A percentile compares a stretch with the other conserved stretches of the same genome.
Conservation (phyloP, 2,888 invertebrate species). For the Mythimna vitellina region DNA sequence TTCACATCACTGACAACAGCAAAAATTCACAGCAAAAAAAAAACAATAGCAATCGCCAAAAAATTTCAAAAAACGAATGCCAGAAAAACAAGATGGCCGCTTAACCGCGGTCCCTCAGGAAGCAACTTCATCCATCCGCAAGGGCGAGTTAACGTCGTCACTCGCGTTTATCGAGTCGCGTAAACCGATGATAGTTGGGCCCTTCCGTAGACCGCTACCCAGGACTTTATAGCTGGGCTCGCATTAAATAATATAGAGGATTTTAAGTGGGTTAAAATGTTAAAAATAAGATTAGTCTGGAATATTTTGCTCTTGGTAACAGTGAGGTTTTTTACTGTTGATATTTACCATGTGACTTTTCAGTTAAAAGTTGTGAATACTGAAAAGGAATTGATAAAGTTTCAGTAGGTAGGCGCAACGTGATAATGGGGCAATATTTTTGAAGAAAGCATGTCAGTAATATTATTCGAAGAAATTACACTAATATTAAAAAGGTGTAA, state of each 20-base stretch:
- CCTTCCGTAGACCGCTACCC: constrained; percentile 67
- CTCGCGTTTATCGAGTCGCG: constrained; percentile 70
- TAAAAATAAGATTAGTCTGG: background rate
- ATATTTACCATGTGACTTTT: background rate
- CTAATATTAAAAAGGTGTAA: background rate
- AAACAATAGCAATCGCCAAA: background rate
- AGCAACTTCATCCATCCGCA: constrained; percentile 52
- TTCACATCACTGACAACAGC: background rate
- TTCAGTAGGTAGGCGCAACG: background rate
- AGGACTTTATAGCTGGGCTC: constrained; percentile 56
- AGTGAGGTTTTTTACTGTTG: background rate
- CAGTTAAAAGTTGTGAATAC: background rate
- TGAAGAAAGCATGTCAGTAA: background rate
- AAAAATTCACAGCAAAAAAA: background rate
- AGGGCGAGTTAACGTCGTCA: constrained; percentile 56
- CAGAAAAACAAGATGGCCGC: constrained; percentile 21
- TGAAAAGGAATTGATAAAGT: background rate
- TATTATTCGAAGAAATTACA: background rate
- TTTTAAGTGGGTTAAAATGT: constrained; percentile 24
- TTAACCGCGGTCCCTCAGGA: constrained; percentile 46
- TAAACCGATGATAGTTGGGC: constrained; percentile 73
- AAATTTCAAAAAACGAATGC: constrained; percentile 17
- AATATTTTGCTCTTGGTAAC: background rate
- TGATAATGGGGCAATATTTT: background rate
- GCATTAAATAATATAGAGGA: constrained; percentile 57